Evolutionary conservation across 2,113 vertebrate species (phyloP).

Genomic region (Oceanites oceanicus): DNA sequence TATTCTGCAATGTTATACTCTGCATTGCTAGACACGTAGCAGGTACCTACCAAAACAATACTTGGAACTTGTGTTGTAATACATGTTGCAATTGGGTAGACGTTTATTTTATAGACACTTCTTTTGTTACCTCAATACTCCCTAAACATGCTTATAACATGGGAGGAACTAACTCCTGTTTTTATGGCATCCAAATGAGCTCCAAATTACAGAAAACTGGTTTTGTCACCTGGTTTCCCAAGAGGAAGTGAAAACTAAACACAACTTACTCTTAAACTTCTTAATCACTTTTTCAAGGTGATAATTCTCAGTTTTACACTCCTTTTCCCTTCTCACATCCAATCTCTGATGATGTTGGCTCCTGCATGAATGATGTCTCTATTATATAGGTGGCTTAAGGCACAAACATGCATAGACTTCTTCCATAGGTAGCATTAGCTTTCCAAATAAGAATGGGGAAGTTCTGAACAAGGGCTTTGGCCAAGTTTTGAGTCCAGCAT

Average conservation of each 20-base stretch:
- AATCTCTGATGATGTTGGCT: neutral
- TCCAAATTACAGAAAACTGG: neutral
- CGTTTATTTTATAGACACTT: neutral
- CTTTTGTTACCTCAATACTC: neutral
- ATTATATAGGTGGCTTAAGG: neutral
- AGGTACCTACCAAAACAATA: neutral
- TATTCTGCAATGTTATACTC: neutral
- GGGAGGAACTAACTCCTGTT: neutral
- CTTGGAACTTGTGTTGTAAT: neutral
- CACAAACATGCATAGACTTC: neutral
- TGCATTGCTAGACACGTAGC: neutral
- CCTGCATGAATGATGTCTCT: neutral
- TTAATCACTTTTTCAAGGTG: neutral
- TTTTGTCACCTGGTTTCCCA: neutral
- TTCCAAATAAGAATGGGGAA: neutral
- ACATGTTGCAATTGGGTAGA: neutral
- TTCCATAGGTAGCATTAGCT: neutral
- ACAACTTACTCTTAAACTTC: neutral
- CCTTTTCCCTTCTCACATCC: neutral
- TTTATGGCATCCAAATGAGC: neutral
- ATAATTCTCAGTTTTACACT: neutral
- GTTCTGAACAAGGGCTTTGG: neutral
- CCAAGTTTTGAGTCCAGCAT: fast-evolving
- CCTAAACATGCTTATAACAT: neutral
- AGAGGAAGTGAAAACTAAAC: neutral